Evolutionary conservation across 2,888 invertebrate species (phyloP).

Genomic region (Yponomeuta evonymella): DNA sequence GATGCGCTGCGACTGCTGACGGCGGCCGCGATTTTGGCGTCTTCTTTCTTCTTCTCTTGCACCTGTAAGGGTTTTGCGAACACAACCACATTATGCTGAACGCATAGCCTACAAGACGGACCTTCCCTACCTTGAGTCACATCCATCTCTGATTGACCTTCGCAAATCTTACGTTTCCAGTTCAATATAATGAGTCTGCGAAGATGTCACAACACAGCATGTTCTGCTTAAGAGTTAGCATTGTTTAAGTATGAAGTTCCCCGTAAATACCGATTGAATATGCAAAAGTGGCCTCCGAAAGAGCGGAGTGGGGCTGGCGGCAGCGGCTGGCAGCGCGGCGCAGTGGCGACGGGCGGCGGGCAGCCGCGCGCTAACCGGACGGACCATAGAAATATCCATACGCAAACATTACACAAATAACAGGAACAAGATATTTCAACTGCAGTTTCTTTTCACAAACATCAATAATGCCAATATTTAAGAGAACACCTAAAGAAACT

Average conservation of each 20-base stretch:
- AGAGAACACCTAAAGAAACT: conserved; percentile 56
- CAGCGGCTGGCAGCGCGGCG: conserved; percentile 47
- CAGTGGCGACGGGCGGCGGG: conserved; percentile 33
- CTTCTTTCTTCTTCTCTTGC: conserved; percentile 53
- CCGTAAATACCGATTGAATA: conserved; percentile 75
- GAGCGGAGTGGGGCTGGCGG: conserved; percentile 55
- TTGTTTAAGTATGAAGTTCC: conserved; percentile 69
- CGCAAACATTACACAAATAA: conserved; percentile 74
- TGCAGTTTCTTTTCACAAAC: conserved; percentile 59
- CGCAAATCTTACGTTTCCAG: conserved; percentile 26
- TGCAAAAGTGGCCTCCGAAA: conserved; percentile 69
- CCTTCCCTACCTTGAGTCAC: conserved; percentile 70
- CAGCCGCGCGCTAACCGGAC: conserved; percentile 71
- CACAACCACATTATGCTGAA: conserved; percentile 75
- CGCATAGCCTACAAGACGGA: conserved; percentile 58
- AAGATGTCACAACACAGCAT: conserved; percentile 44
- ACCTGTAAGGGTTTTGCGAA: conserved; percentile 75
- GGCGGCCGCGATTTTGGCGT: conserved; percentile 17
- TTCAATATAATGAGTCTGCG: conserved; percentile 31
- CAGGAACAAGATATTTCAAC: conserved; percentile 46
- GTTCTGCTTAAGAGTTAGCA: conserved; percentile 58
- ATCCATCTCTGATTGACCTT: conserved; percentile 58
- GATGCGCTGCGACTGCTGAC: conserved; percentile 20
- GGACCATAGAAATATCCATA: conserved; percentile 76
- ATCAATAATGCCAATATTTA: conserved; percentile 11